Conservation (phyloP, 1,140 invertebrate genomes). For the Caenorhabditis elegans region WBcel235 BX284606.5:8348501-8349000, state of each 20-base stretch:
- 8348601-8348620: conserved; percentile 17
- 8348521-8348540: not conserved
- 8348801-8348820: conserved; percentile 1
- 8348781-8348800: not conserved
- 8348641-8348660: not conserved
- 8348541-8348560: conserved; percentile 28
- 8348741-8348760: not conserved
- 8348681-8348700: conserved; percentile 26
- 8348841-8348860: not conserved
- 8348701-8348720: not conserved
- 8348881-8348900: not conserved
- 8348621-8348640: not conserved
- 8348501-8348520: not conserved
- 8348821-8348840: not conserved
- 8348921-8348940: not conserved
- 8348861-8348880: not conserved
- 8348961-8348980: conserved; percentile 12
- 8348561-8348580: not conserved
- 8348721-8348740: not conserved
- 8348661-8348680: conserved; percentile 21
- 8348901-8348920: not conserved
- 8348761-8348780: not conserved
- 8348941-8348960: not conserved
- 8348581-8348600: not conserved
- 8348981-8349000: not conserved